phyloP scores from a whole-genome alignment of 2,797 vertebrate genomes.

The Smutsia temminckii region DNA sequence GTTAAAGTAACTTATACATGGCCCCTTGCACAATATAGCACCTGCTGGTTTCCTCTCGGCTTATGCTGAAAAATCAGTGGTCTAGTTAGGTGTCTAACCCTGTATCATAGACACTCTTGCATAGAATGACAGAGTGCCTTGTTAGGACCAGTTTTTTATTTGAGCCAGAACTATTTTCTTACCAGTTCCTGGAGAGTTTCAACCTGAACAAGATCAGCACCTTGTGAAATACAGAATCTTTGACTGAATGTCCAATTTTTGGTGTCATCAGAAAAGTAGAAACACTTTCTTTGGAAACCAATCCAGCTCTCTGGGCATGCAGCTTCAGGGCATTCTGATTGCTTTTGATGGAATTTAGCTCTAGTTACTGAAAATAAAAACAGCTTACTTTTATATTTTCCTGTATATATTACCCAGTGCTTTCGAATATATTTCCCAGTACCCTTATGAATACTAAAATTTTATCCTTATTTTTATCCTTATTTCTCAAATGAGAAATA shows the following conservation, averaged over 20 bases:
- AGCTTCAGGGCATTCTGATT: neutral
- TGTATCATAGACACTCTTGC: neutral
- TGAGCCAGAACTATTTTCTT: neutral
- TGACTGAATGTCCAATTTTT: conserved; percentile 34
- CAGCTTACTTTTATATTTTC: neutral
- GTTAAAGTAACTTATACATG: neutral
- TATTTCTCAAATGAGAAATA: neutral
- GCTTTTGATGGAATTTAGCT: neutral
- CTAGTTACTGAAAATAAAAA: neutral
- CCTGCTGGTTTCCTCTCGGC: neutral
- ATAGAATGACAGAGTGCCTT: neutral
- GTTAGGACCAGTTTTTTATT: neutral
- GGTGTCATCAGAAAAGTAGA: conserved; percentile 24
- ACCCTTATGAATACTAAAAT: neutral
- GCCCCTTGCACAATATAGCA: neutral
- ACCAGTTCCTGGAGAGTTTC: conserved; percentile 20
- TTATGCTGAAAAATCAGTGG: neutral
- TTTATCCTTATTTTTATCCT: neutral
- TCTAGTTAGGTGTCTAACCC: neutral
- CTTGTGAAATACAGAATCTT: neutral
- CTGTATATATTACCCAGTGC: neutral
- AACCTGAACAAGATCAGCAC: neutral
- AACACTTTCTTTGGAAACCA: conserved; percentile 48
- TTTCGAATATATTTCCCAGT: neutral
- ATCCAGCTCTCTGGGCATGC: conserved; percentile 9